Base-by-base conservation (phyloP, 2,888 invertebrate genomes). In the Colostygia pectinataria region DNA sequence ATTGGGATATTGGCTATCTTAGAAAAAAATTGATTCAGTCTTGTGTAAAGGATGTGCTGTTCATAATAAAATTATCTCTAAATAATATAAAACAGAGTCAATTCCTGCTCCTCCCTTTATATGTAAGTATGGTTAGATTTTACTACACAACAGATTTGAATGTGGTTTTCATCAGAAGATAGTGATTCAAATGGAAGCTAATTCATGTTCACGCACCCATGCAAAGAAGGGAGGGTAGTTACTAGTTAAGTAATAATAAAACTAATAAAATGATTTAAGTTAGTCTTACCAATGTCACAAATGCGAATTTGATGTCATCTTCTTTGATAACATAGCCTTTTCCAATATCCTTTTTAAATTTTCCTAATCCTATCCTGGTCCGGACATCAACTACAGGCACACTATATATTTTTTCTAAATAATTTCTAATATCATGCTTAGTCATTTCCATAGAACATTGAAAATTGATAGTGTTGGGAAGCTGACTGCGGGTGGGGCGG, bases 381-480 rank as follows among this genome's bases (percentile, higher is more conserved):
- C 94, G 90, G 0, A 99, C 94, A 68, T 95, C 91, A 1, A 95
- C 83, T 0, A 97, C 94, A 13, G 95, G 94, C 8, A 99, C 88
- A 51, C 96, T 93, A 74, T 99, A 99, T 61, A 99, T 98, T 87
- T 99, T 99, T 75, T 97, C 95, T 61, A 99, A 90, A 82, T 99
- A 99, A 82, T 97, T 97, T 74, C 93, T 94, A 0, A 99, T 91
- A 80, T 99, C 99, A 66, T 91, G 74, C 76, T 92, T 94, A 0
- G 97, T 98, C 99, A 99, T 99, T 91, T 97, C 94, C 89, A 96
- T 95, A 5, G 98, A 97, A 64, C 97, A 97, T 38, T 95, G 92
- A 82, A 99, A 99, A 41, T 95, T 93, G 0, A 98, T 96, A 28
- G 95, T 83, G 89, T 99, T 97, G 34, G 93, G 91, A 2, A 96